Evolutionary conservation across 2,797 vertebrate species (phyloP), one percentile per base, ranked within the genome.

Genomic region (Bucorvus abyssinicus): DNA sequence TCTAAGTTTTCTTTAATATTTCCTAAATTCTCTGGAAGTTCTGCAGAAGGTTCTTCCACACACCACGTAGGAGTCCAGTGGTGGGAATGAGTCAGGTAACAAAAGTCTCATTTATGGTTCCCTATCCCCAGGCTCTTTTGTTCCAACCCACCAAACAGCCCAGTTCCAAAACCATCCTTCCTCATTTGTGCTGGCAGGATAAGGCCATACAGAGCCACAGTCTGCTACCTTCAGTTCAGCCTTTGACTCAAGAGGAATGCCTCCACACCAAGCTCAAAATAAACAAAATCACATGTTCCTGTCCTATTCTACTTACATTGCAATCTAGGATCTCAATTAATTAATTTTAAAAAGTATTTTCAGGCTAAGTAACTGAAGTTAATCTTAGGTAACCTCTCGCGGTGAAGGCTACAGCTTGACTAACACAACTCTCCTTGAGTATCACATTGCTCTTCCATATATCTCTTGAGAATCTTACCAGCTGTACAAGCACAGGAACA

Each of bases 381-480:
- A 67, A 77, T 77, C 36, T 34, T 21, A 29, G 0, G 5, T 14
- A 90, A 49, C 67, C n/a, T 76, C 55, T 49, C 57, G 55, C n/a
- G 49, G 29, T 4, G 7, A 38, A 65, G 47, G 68, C 59, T 73
- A 55, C 2, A 5, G 68, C 79, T 90, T 6, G 2, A 52, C 74
- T 74, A 85, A 88, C 56, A 74, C 44, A 76, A 65, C 23, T 47
- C 32, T 71, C 87, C 56, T 29, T 53, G 55, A 80, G 27, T 80
- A 93, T 76, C 93, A 56, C 73, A 34, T 63, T 85, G 74, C 64
- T 79, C 69, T 95, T 94, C 84, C 61, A 70, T 38, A 2, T 79
- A 94, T 92, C 93, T 84, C 10, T 61, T 84, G 23, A 96, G 92
- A 83, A 53, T 94, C 81, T 85, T 91, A 61, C 69, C 89, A 87